Evolutionary conservation across 2,113 vertebrate genomes (phyloP).

Genomic region (Callithrix jacchus): DNA sequence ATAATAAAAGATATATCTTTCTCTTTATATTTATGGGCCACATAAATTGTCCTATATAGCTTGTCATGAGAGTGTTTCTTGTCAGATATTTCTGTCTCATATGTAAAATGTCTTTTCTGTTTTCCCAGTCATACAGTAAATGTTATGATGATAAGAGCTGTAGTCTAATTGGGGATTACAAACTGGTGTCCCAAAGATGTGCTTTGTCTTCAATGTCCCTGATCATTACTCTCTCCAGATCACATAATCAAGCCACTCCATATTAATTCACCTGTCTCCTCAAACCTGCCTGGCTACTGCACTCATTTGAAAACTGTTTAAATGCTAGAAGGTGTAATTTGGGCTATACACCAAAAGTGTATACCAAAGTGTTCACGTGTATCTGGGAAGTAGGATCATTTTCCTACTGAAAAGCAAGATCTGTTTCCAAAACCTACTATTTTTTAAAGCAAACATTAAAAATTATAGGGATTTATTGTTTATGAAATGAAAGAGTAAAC

Average conservation of each 20-base stretch:
- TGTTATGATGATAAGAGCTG: not conserved
- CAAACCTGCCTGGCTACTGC: not conserved
- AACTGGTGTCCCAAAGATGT: not conserved
- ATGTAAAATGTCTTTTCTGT: not conserved
- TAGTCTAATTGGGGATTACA: not conserved
- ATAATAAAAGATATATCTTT: not conserved
- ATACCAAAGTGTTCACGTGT: not conserved
- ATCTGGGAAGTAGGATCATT: not conserved
- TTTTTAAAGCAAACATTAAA: conserved; percentile 9
- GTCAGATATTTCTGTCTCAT: not conserved
- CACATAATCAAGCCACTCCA: not conserved
- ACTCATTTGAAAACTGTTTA: not conserved
- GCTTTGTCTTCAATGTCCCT: not conserved
- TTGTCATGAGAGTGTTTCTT: not conserved
- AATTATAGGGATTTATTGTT: not conserved
- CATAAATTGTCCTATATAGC: not conserved
- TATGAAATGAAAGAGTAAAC: conserved; percentile 2
- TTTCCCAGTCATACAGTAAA: not conserved
- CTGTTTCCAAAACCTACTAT: not conserved
- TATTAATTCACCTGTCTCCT: not conserved
- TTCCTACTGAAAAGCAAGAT: not conserved
- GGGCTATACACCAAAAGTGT: not conserved
- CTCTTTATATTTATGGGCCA: not conserved
- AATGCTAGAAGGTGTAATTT: not conserved
- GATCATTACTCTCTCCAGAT: not conserved